Conservation (phyloP, 1,140 invertebrate species). For the Phthorimaea operculella region DNA sequence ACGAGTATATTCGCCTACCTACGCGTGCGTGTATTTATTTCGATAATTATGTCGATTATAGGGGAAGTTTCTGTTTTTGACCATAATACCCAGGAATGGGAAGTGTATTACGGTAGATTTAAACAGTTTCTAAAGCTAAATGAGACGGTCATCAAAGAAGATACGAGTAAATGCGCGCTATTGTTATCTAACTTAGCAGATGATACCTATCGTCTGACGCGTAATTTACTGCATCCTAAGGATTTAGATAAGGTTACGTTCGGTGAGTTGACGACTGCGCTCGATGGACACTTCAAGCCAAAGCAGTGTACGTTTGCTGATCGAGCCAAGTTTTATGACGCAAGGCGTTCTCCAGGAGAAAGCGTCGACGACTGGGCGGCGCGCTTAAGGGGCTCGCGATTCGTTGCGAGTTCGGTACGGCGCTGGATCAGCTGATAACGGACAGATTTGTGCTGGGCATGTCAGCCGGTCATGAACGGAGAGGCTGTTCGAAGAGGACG, state of each 20-base stretch:
- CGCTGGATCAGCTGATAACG: neutral
- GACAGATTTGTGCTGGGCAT: neutral
- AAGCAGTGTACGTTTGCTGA: conserved; percentile 6
- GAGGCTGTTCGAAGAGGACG: neutral
- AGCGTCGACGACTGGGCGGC: neutral
- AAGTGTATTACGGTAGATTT: neutral
- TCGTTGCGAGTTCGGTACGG: conserved; percentile 4
- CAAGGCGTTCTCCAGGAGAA: neutral
- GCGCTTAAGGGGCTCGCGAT: neutral
- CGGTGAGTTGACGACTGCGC: neutral
- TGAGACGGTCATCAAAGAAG: neutral
- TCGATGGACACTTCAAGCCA: conserved; percentile 3
- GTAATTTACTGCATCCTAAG: conserved; percentile 5
- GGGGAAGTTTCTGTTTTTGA: neutral
- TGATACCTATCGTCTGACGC: conserved; percentile 7
- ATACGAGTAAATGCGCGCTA: neutral
- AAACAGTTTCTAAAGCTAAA: conserved; percentile 7
- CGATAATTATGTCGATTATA: neutral
- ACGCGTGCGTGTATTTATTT: neutral
- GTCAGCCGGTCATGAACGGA: neutral
- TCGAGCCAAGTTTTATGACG: conserved; percentile 7
- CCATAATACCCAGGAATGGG: conserved; percentile 4
- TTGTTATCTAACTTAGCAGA: conserved; percentile 1
- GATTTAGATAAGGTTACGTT: neutral
- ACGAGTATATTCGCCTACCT: neutral